Conservation (phyloP, 2,113 vertebrate species). For the Salvelinus sp. region DNA sequence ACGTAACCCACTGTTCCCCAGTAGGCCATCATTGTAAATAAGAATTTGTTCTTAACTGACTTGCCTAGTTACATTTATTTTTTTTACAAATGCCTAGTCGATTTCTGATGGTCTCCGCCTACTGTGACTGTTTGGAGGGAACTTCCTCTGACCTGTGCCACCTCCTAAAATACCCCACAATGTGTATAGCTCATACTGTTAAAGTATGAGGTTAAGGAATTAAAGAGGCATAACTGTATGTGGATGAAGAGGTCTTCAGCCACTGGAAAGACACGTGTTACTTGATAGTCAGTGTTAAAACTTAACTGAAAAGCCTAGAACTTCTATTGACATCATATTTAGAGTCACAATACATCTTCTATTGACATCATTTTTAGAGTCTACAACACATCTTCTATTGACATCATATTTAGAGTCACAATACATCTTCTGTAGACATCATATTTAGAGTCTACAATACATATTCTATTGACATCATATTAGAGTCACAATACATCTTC, state of each 20-base stretch:
- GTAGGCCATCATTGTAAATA: too few species aligned
- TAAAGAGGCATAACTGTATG: neutral
- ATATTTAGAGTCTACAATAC: conserved; percentile 4
- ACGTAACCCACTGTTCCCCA: too few species aligned
- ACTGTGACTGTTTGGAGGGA: too few species aligned
- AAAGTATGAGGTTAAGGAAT: neutral
- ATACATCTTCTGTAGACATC: conserved; percentile 15
- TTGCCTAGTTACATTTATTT: too few species aligned
- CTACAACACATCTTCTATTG: conserved; percentile 10
- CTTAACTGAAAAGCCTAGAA: neutral
- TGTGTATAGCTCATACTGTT: too few species aligned
- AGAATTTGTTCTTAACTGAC: too few species aligned
- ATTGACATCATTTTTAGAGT: conserved; percentile 10
- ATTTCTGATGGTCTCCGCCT: too few species aligned
- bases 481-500: conserved; percentile 22
- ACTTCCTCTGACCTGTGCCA: neutral
- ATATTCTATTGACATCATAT: conserved; percentile 14
- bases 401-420: conserved; percentile 13
- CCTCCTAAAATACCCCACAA: neutral
- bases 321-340: conserved; percentile 14
- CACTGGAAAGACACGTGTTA: neutral
- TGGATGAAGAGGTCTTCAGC: neutral
- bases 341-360: conserved; percentile 20
- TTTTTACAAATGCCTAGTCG: too few species aligned
- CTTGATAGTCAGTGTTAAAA: neutral